These are phyloP conservation scores for Urocyon cinereoargenteus DNA, from an alignment of 2,797 vertebrate genomes.

Conservation along the genomic window DNA sequence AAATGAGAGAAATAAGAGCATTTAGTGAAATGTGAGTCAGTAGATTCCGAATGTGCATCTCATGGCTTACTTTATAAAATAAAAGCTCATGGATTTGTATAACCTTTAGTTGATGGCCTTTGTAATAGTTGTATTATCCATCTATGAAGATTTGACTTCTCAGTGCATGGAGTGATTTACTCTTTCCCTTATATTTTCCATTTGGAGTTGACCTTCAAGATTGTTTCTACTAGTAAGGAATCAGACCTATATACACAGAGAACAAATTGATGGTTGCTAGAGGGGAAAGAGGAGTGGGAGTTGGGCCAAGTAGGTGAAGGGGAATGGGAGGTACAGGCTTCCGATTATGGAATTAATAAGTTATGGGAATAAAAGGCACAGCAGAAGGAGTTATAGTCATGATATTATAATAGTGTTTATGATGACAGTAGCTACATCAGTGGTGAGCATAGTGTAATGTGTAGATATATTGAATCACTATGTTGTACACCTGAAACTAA, in stretches of 20 bases:
- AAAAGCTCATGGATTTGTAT: background rate
- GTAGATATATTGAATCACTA: background rate
- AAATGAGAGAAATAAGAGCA: background rate
- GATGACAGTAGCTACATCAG: background rate
- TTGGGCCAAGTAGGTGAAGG: background rate
- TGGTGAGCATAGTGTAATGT: background rate
- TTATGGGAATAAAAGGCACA: background rate
- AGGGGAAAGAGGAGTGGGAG: background rate
- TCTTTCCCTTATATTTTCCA: conserved; percentile 5
- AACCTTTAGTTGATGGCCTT: conserved; percentile 23
- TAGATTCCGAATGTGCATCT: background rate
- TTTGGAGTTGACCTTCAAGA: conserved; percentile 23
- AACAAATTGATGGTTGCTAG: background rate
- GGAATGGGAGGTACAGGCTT: background rate
- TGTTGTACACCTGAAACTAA: background rate
- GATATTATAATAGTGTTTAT: background rate
- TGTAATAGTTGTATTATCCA: background rate
- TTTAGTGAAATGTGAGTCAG: background rate
- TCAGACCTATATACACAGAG: background rate
- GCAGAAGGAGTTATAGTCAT: background rate
- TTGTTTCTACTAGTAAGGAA: background rate
- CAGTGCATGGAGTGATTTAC: background rate
- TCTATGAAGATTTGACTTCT: background rate
- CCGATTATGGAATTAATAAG: background rate
- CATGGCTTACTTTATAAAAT: background rate